Base-by-base conservation (phyloP, 1,140 invertebrate species). In the Hirudo medicinalis region DNA sequence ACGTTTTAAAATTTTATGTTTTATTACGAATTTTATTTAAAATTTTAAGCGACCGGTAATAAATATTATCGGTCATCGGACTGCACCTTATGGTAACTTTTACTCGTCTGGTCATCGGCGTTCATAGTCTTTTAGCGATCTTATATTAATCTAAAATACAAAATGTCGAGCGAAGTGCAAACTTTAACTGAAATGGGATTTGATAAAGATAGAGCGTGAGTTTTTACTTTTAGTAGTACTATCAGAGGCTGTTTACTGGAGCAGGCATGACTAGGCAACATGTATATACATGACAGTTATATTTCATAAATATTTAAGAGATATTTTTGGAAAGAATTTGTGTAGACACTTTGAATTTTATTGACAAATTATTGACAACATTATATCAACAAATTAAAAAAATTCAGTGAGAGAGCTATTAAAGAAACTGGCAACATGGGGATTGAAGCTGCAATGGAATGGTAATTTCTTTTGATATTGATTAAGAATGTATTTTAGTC, bases 121-220 rank as follows among this genome's bases (percentile, higher is more conserved):
- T 49, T 49, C 43, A 15, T 49, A 49, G 43, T 49, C 43, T 49
- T 49, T 49, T 13, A 17, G 43, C 9, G 43, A 49, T 49, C 15
- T 49, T 17, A 49, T 13, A 15, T 49, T 49, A 49, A 15, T 49
- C 43, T 49, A 17, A 11, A 5, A 15, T 9, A 49, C 43, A 49
- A 11, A 49, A 49, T 49, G 43, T 49, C 43, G 43, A 49, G 11
- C 43, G 43, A 49, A 49, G 43, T 49, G 43, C 43, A 49, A 49
- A 20, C 19, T 11, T 63, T 63, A 32, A 63, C 19, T n/a, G 57
- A 63, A 63, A 63, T 63, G 57, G 57, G 57, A 25, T 63, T 63
- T 63, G 57, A 63, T 13, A 63, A 32, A 20, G 29, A 63, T 20
- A 63, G 57, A 63, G 57, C 57, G 57, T 63, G 11, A 63, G 57